Evolutionary conservation across 1,140 invertebrate species (phyloP).

Genomic region (Bactericera cockerelli): DNA sequence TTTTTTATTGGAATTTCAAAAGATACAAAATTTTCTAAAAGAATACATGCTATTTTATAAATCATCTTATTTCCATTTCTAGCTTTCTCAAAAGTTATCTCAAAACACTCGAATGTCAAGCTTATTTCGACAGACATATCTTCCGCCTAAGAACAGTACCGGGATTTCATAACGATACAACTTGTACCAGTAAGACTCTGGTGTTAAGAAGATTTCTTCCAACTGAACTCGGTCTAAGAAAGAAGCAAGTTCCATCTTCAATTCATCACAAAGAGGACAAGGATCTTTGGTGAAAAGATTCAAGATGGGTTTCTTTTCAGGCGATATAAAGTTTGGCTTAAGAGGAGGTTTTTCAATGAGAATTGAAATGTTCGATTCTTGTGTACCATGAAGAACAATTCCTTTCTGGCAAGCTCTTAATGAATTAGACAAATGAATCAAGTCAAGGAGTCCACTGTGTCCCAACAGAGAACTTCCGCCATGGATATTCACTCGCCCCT

Average conservation of each 20-base stretch:
- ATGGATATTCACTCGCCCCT: neutral
- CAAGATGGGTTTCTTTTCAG: constrained; percentile 32
- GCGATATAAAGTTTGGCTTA: neutral
- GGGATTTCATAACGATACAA: constrained; percentile 76
- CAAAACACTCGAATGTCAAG: constrained; percentile 41
- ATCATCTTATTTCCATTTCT: too few species aligned
- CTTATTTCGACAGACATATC: constrained; percentile 69
- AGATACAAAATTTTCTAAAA: too few species aligned
- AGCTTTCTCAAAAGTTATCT: constrained; percentile 23
- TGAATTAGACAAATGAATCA: neutral
- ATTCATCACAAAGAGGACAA: constrained; percentile 64
- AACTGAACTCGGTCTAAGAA: constrained; percentile 38
- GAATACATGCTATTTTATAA: too few species aligned
- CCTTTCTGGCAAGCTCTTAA: neutral
- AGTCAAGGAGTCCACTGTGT: neutral
- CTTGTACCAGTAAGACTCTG: constrained; percentile 52
- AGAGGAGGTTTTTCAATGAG: neutral
- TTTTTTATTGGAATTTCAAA: too few species aligned
- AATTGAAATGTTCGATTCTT: neutral
- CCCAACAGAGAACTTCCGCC: neutral
- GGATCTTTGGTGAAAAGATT: constrained; percentile 68
- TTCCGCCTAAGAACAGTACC: constrained; percentile 66
- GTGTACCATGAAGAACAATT: neutral
- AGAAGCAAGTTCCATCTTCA: constrained; percentile 47
- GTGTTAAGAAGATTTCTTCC: constrained; percentile 58